Base-by-base conservation (phyloP, 2,113 vertebrate genomes). In the Phocoena sinus region DNA sequence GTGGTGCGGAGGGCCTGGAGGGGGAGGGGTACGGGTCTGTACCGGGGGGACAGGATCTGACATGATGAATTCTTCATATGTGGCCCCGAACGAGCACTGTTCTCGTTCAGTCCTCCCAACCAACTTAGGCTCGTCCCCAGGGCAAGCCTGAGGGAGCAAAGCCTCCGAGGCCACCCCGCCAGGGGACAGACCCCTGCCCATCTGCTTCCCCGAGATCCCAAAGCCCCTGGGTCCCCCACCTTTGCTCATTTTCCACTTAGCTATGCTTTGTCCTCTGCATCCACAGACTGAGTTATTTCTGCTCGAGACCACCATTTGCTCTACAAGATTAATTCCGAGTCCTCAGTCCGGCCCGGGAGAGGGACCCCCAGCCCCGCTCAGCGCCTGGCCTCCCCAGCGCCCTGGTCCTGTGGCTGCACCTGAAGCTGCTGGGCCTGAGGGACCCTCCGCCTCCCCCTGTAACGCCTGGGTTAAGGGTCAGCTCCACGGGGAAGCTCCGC, bases 211-310 rank as follows among this genome's bases (percentile, higher is more conserved):
- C 2, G 44, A 31, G 13, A 15, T 6, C 31, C 56, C 33, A 70
- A 3, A 50, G 18, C 7, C 23, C 36, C 58, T 3, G 2, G 5
- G 36, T 28, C 31, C 15, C 41, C 26, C 58, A 17, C 0, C 0
- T 47, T 0, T n/a, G n/a, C 44, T 81, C 65, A 62, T 89, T 14
- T 38, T 21, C 20, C 56, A 65, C 53, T 10, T 3, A 0, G 2
- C 28, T 65, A 26, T 4, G 1, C 47, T 56, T 7, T 17, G 13
- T 31, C 38, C 6, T 7, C 20, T 9, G 65, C 6, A 21, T 7
- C 36, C 47, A 33, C 12, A 21, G 50, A 33, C 1, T 0, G 13
- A 8, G 3, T 8, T 5, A 47, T 10, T 77, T 77, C 28, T 26
- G 73, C 33, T 25, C 13, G 5, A 56, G 41, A 15, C 26, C 79